These are phyloP conservation scores for Poecilus cupreus DNA, from an alignment of 2,888 invertebrate species.

Conservation along the genomic window DNA sequence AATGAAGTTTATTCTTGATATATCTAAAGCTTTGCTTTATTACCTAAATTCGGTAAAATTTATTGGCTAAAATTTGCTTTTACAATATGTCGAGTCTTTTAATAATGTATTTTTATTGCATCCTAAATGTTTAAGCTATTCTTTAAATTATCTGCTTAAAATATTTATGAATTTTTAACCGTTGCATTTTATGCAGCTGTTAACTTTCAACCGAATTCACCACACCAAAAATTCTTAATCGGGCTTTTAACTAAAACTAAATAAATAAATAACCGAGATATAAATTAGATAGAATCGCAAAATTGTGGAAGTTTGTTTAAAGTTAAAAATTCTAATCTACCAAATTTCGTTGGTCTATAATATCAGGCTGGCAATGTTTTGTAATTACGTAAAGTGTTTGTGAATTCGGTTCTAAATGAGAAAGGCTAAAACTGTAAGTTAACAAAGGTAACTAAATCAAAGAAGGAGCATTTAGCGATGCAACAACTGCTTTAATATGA, in stretches of 20 bases:
- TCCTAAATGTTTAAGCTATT: constrained; percentile 50
- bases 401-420: constrained; percentile 41
- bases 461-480: constrained; percentile 54
- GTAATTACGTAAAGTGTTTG: too few relatives aligned
- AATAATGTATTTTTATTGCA: constrained; percentile 45
- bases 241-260: not conserved
- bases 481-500: constrained; percentile 39
- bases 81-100: constrained; percentile 18
- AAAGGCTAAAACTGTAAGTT: not conserved
- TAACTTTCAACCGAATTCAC: constrained; percentile 30
- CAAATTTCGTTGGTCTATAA: too few relatives aligned
- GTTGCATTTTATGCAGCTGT: constrained; percentile 1
- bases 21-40: constrained; percentile 45
- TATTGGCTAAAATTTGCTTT: constrained; percentile 36
- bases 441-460: constrained; percentile 30
- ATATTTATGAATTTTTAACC: constrained; percentile 35
- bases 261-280: not conserved
- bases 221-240: not conserved
- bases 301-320: too few relatives aligned
- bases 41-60: constrained; percentile 4
- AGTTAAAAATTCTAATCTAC: too few relatives aligned
- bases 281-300: too few relatives aligned
- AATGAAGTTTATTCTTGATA: constrained; percentile 26
- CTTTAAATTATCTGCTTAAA: constrained; percentile 37
- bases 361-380: too few relatives aligned